phyloP scores from a whole-genome alignment of 1,140 invertebrate species.

The Centruroides vittatus region DNA sequence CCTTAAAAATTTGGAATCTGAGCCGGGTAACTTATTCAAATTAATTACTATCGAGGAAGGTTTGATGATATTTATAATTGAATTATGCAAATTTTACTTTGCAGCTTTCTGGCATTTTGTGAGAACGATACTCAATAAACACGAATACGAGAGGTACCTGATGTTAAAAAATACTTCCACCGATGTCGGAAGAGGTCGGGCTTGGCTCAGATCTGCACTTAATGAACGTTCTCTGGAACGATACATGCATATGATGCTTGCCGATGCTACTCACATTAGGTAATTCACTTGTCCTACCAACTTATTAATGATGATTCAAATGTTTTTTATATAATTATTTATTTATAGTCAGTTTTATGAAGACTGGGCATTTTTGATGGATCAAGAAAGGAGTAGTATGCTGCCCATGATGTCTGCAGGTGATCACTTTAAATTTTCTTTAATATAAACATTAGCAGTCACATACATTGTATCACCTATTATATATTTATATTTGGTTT shows the following conservation, averaged over 20 bases:
- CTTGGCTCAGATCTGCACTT: slow-evolving; percentile 68
- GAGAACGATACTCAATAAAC: slow-evolving; percentile 52
- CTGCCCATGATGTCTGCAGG: slow-evolving; percentile 68
- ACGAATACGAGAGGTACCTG: slow-evolving; percentile 70
- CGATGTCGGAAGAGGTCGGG: slow-evolving; percentile 54
- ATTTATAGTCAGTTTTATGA: slow-evolving; percentile 53
- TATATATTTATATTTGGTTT: too few relatives aligned
- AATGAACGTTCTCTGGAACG: slow-evolving; percentile 81
- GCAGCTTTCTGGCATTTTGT: slow-evolving; percentile 36
- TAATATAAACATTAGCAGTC: too few relatives aligned
- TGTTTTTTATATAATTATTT: background rate
- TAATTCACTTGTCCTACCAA: background rate
- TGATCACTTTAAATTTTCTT: slow-evolving; percentile 22
- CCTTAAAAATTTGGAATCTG: slow-evolving; percentile 26
- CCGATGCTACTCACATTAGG: slow-evolving; percentile 30
- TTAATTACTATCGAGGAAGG: too few relatives aligned
- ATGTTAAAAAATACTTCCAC: slow-evolving; percentile 64
- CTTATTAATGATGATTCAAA: background rate
- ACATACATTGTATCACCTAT: too few relatives aligned
- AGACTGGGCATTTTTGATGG: slow-evolving; percentile 61
- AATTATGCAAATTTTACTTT: background rate
- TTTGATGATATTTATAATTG: too few relatives aligned
- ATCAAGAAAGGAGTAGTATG: slow-evolving; percentile 54
- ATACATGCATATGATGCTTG: slow-evolving; percentile 58
- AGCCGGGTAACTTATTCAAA: slow-evolving; percentile 25